Base-by-base conservation (phyloP, 2,113 vertebrate genomes). In the Gasterosteus nipponicus region DNA sequence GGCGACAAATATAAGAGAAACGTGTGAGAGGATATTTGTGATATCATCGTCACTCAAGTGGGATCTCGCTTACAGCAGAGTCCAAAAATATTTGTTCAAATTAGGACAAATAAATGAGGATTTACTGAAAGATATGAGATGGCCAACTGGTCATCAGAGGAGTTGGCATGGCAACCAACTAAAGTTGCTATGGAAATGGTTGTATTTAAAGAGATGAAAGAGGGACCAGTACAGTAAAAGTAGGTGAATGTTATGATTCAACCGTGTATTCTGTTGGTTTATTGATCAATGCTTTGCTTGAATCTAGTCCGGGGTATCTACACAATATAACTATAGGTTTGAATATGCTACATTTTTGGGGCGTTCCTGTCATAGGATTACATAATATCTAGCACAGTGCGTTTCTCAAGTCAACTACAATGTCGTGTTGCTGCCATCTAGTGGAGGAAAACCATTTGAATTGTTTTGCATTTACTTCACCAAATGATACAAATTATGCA, bases 131-230 rank as follows among this genome's bases (percentile, higher is more conserved):
- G 68, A 86, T 74, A 76, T 1, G 1, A 70, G 35, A 54, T 12
- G 60, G 81, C 85, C 81, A 85, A 68, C 73, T 80, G 86, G 77
- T 74, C 85, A 74, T 79, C 69, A 59, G 63, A 56, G 49, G 56
- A 33, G 86, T 89, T 80, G 86, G 56, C 80, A 83, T 87, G 74
- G 77, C 73, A 89, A 92, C 90, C 58, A 38, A 46, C 53, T 66
- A 69, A 87, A 84, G 87, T 86, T 90, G 84, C 90, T 76, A 87
- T 86, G 89, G 86, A 64, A 89, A 88, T 78, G 60, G 54, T 77
- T 9, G 69, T 81, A 79, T 89, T 80, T 65, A 69, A 80, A 68
- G 31, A 73, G 82, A 78, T 70, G 75, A 78, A 73, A 58, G 51
- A 75, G 61, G 63, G 82, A 79, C 65, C 35, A 71, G 69, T 77